Base-by-base conservation (phyloP, 2,797 vertebrate genomes). In the Takifugu rubripes region DNA sequence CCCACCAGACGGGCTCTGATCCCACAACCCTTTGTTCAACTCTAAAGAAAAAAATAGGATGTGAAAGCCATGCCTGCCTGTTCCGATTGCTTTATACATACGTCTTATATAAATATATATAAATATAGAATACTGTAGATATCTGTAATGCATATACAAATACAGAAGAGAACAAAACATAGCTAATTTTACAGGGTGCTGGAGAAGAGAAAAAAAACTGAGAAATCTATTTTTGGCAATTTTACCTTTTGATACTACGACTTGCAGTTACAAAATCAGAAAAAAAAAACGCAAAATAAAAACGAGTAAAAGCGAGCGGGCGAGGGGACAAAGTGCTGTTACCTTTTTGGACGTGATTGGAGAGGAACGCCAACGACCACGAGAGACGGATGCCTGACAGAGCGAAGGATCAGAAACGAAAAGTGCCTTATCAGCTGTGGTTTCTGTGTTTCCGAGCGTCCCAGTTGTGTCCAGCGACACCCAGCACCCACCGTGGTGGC, bases 161-260 rank as follows among this genome's bases (percentile, higher is more conserved):
- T 84, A 88, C 93, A 91, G 93, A 93, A 91, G 92, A 93, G 94
- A 94, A 94, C 93, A 94, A 94, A 96, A 95, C 94, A 93, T 93
- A 95, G 95, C 95, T 95, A 96, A 94, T 98, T 98, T 98, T 98
- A 98, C 96, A 99, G 97, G 96, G 96, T 99, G 96, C 97, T 99
- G 96, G 96, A 96, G 94, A 95, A 95, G 91, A 96, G 92, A 92
- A 78, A 81, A 83, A 77, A 74, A 64, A 46, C 10, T 54, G 5
- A 68, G 92, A 94, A 83, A 77, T 88, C 83, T 99, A 98, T 99
- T 98, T 99, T 99, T 99, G 94, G 90, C 97, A 96, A 96, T 97
- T 97, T 91, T 98, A 98, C 96, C 95, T 97, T 99, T 98, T 99
- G 97, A 98, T 98, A 99, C 95, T 94, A 21, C 94, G 85, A 89